These are phyloP conservation scores for Elegia similella DNA, from an alignment of 2,888 invertebrate species.

Conservation along the genomic window DNA sequence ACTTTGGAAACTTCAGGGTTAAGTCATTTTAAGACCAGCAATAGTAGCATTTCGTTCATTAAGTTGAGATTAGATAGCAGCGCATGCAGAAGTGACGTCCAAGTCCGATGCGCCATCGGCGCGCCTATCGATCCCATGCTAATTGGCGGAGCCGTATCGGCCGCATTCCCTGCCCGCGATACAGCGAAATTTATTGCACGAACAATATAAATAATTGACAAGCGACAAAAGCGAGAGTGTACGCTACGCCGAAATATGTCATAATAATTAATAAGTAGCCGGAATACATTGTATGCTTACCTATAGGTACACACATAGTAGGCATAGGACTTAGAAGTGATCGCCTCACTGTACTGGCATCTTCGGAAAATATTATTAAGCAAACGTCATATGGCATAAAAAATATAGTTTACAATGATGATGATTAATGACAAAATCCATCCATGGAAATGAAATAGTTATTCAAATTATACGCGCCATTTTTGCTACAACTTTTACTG, in stretches of 20 bases:
- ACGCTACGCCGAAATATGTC: constrained; percentile 1
- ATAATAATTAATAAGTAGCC: no score
- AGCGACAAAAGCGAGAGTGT: constrained; percentile 50
- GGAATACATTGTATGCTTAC: no score
- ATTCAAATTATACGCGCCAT: no score
- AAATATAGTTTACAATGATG: no score
- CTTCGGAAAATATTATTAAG: no score
- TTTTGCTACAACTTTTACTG: no score
- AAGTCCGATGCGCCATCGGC: constrained; percentile 75
- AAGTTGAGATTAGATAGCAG: constrained; percentile 75
- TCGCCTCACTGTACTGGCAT: no score
- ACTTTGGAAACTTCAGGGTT: neutral
- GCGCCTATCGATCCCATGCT: constrained; percentile 79
- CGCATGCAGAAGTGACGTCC: constrained; percentile 63
- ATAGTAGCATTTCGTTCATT: constrained; percentile 68
- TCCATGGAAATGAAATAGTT: no score
- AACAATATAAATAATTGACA: constrained; percentile 81
- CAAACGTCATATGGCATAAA: no score
- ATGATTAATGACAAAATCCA: no score
- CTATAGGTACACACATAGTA: no score
- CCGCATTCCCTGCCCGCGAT: constrained; percentile 69
- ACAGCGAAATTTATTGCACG: constrained; percentile 79
- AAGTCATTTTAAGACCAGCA: constrained; percentile 38
- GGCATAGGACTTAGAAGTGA: no score
- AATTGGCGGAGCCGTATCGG: constrained; percentile 73